These are phyloP conservation scores for Pteromalus puparum DNA, from an alignment of 1,140 invertebrate genomes.

Conservation along the genomic window DNA sequence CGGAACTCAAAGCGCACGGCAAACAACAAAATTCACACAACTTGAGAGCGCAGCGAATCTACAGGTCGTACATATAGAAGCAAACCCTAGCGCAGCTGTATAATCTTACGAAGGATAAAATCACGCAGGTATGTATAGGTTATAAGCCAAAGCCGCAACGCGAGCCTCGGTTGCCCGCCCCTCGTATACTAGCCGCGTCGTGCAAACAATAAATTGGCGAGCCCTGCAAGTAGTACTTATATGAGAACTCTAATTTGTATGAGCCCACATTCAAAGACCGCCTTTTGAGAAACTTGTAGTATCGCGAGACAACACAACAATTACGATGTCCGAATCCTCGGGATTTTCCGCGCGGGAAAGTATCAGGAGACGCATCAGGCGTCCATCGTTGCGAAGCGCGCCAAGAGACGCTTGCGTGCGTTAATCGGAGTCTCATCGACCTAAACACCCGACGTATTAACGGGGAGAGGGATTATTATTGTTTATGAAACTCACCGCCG, in stretches of 20 bases:
- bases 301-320: background rate
- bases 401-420: background rate
- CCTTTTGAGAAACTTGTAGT: background rate
- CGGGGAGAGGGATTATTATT: background rate
- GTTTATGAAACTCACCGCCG: slow-evolving; percentile 63
- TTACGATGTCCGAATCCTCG: background rate
- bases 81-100: too few species aligned
- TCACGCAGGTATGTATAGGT: background rate
- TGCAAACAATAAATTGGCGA: background rate
- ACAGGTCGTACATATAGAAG: too few species aligned
- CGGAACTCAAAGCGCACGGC: slow-evolving; percentile 6
- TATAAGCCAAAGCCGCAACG: background rate
- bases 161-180: background rate
- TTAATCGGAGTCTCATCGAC: too few species aligned
- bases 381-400: background rate
- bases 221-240: too few species aligned
- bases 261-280: background rate
- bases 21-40: slow-evolving; percentile 40
- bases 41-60: background rate
- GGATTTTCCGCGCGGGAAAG: background rate
- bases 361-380: background rate
- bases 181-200: background rate
- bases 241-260: background rate
- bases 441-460: background rate
- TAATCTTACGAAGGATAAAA: background rate